These are phyloP conservation scores for Papilio glaucus DNA, from an alignment of 1,140 invertebrate species.

Conservation along the genomic window DNA sequence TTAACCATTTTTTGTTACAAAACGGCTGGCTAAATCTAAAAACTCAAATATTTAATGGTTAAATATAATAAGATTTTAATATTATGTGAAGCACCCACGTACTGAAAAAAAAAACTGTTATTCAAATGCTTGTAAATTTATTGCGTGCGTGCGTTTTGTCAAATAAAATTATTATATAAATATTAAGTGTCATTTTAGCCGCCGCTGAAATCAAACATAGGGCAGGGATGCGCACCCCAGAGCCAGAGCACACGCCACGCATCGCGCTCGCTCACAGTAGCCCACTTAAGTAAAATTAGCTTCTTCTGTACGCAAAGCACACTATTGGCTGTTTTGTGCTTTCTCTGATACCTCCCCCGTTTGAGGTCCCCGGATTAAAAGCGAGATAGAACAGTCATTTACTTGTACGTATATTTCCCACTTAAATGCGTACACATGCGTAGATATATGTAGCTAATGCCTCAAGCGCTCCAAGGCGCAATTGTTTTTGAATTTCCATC, in stretches of 20 bases:
- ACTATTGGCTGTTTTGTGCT: slow-evolving; percentile 79
- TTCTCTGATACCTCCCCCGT: slow-evolving; percentile 69
- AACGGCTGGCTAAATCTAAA: no score
- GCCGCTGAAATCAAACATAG: slow-evolving; percentile 59
- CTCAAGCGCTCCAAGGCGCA: neutral
- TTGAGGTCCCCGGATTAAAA: slow-evolving; percentile 74
- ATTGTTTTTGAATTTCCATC: slow-evolving; percentile 7
- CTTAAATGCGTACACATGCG: neutral
- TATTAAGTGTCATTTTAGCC: slow-evolving; percentile 60
- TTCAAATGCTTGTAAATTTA: no score
- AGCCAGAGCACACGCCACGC: slow-evolving; percentile 59
- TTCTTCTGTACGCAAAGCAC: slow-evolving; percentile 79
- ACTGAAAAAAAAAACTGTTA: no score
- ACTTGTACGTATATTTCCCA: slow-evolving; percentile 13
- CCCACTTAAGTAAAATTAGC: slow-evolving; percentile 83
- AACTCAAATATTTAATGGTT: no score
- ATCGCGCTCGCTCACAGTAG: slow-evolving; percentile 64
- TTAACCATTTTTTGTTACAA: no score
- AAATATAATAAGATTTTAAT: no score
- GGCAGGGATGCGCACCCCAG: slow-evolving; percentile 58
- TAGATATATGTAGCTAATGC: slow-evolving; percentile 9
- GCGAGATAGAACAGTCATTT: slow-evolving; percentile 42
- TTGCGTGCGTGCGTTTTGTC: no score
- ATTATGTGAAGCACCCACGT: no score
- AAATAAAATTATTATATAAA: no score